phyloP scores from a whole-genome alignment of 2,888 invertebrate species.

The Didymodactylos carnosus region DNA sequence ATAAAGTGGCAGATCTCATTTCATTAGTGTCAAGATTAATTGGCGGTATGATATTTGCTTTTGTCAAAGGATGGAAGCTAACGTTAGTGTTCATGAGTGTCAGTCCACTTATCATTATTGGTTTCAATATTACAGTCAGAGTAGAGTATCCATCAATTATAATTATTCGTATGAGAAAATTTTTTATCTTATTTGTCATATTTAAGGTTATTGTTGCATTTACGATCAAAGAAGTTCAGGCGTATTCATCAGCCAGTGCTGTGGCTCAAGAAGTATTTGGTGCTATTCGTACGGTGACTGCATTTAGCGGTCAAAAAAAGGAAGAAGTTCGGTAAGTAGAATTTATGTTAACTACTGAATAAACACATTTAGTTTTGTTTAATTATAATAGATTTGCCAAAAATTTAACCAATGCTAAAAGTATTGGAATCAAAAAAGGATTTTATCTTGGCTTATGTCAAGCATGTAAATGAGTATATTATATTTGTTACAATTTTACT shows the following conservation, averaged over 20 bases:
- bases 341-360: not conserved
- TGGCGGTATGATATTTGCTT: conserved; percentile 27
- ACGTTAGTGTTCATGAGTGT: conserved; percentile 40
- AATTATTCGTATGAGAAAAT: not conserved
- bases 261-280: conserved; percentile 33
- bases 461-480: too few species aligned
- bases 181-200: too few species aligned
- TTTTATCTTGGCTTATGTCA: not conserved
- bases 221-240: conserved; percentile 28
- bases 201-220: conserved; percentile 17
- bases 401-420: not conserved
- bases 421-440: not conserved
- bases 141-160: not conserved
- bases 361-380: not conserved
- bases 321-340: not conserved
- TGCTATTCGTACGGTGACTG: conserved; percentile 32
- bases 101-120: conserved; percentile 34
- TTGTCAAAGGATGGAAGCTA: conserved; percentile 39
- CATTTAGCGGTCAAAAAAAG: not conserved
- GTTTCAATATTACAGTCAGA: conserved; percentile 19
- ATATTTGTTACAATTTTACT: too few species aligned
- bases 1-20: not conserved
- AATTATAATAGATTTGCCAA: not conserved
- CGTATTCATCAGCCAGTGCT: conserved; percentile 44
- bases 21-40: not conserved